Evolutionary conservation across 2,113 vertebrate species (phyloP).

Genomic region (Acanthochromis polyacanthus): DNA sequence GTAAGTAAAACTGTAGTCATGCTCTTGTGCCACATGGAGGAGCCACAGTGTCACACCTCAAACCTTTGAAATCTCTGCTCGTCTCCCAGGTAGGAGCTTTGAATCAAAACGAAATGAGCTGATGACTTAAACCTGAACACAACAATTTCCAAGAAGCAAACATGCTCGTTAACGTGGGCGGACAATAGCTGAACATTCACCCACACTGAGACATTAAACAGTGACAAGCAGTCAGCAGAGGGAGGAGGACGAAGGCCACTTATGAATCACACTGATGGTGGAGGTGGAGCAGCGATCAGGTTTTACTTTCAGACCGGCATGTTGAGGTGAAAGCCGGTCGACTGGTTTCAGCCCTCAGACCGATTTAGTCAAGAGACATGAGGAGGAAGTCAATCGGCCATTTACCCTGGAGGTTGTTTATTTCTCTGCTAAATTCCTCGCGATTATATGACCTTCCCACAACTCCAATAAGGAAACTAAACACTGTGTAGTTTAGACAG

Average conservation of each 20-base stretch:
- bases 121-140: not conserved
- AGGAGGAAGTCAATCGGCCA: not conserved
- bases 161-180: slow-evolving; percentile 32
- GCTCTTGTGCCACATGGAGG: slow-evolving; percentile 1
- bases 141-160: not conserved
- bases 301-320: not conserved
- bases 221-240: slow-evolving; percentile 19
- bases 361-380: not conserved
- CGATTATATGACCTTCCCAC: not conserved
- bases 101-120: not conserved
- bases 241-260: slow-evolving; percentile 24
- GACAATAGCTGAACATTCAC: slow-evolving; percentile 37
- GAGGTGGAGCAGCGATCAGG: slow-evolving; percentile 29
- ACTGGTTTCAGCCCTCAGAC: not conserved
- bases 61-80: too few species aligned
- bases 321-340: not conserved
- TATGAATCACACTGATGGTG: slow-evolving; percentile 25
- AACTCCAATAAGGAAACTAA: not conserved
- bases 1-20: too few species aligned
- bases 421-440: not conserved
- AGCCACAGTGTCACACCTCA: slow-evolving; percentile 1
- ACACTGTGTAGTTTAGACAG: not conserved
- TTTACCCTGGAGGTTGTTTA: not conserved
- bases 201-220: slow-evolving; percentile 18
- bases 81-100: not conserved